phyloP scores from a whole-genome alignment of 2,888 invertebrate species.

The Nezara viridula region DNA sequence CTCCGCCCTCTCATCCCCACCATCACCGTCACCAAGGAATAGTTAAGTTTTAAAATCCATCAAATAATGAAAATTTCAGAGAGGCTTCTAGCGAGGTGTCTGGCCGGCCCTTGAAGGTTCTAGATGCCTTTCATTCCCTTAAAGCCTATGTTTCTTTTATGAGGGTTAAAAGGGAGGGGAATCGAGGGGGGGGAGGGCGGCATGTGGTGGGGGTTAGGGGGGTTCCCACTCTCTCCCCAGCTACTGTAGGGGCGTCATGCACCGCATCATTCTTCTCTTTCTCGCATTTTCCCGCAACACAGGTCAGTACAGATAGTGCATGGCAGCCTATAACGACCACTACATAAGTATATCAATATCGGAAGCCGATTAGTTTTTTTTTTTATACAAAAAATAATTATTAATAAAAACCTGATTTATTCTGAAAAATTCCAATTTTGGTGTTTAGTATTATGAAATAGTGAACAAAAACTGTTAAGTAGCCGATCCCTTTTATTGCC shows the following conservation, averaged over 20 bases:
- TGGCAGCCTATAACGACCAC: background rate
- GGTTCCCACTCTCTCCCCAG: background rate
- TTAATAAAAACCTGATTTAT: background rate
- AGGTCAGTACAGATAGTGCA: slow-evolving; percentile 15
- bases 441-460: background rate
- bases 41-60: slow-evolving; percentile 52
- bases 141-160: slow-evolving; percentile 59
- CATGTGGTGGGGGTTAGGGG: background rate
- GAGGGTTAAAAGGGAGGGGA: slow-evolving; percentile 56
- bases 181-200: background rate
- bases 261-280: slow-evolving; percentile 28
- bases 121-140: slow-evolving; percentile 59
- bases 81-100: background rate
- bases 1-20: background rate
- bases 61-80: slow-evolving; percentile 50
- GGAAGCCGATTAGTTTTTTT: background rate
- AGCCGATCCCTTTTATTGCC: background rate
- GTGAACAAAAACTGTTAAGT: background rate
- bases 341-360: background rate
- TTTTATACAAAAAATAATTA: background rate
- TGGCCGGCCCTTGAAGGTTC: slow-evolving; percentile 36
- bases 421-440: background rate
- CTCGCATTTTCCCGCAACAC: slow-evolving; percentile 33
- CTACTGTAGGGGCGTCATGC: background rate
- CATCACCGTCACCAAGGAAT: background rate